phyloP scores from a whole-genome alignment of 2,888 invertebrate species.

The Scelioninae gen. 2 region DNA sequence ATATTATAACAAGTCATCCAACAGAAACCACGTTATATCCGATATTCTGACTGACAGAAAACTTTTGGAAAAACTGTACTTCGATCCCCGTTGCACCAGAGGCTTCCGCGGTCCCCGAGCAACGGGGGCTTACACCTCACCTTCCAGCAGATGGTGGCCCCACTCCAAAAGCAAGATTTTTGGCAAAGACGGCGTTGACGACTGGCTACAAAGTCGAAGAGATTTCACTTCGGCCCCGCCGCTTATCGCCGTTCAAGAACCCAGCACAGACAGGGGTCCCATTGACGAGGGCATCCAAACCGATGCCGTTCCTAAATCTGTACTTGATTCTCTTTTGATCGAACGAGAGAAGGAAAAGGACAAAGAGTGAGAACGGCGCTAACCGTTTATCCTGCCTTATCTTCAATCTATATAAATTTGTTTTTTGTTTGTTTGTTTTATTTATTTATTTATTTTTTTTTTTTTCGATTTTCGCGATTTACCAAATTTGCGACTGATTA shows the following conservation, averaged over 20 bases:
- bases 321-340: conserved; percentile 76
- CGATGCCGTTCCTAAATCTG: conserved; percentile 78
- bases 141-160: conserved; percentile 69
- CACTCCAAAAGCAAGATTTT: conserved; percentile 61
- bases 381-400: too few relatives aligned
- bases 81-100: conserved; percentile 83
- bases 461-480: too few relatives aligned
- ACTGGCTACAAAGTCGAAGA: conserved; percentile 59
- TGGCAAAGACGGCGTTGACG: conserved; percentile 61
- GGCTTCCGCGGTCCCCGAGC: conserved; percentile 76
- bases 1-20: conserved; percentile 81
- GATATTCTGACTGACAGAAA: conserved; percentile 85
- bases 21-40: conserved; percentile 83
- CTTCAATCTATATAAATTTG: too few relatives aligned
- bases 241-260: conserved; percentile 81
- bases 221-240: conserved; percentile 79
- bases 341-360: conserved; percentile 75
- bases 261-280: conserved; percentile 77
- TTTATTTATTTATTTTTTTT: too few relatives aligned
- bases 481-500: too few relatives aligned
- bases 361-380: conserved; percentile 77
- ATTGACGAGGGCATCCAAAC: conserved; percentile 80
- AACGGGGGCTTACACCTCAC: conserved; percentile 72
- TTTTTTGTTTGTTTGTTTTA: too few relatives aligned
- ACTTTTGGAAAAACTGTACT: conserved; percentile 84